Base-by-base conservation (phyloP, 2,888 invertebrate species). In the Phortica magna region DNA sequence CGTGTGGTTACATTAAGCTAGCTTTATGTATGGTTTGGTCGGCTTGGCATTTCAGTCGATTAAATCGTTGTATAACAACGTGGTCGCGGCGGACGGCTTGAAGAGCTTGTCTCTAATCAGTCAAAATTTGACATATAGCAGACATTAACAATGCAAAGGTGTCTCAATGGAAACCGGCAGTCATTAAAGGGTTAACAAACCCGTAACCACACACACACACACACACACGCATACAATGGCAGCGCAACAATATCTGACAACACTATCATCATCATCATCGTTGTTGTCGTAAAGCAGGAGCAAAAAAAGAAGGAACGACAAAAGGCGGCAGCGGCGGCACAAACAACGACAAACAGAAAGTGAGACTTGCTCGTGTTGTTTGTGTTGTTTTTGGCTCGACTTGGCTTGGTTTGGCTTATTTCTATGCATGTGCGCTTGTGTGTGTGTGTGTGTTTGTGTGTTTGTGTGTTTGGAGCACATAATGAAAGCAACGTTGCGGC, bases 401-500 rank as follows among this genome's bases (percentile, higher is more conserved):
- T 81, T 84, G 83, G 87, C 88, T 83, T 53, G 70, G 48, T 74
- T 57, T 41, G 61, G 19, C 74, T 71, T 81, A 81, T 19, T 55
- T 7, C 6, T 55, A 14, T 12, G 6, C 17, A 7, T 43, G 14
- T 61, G 70, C 70, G 65, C 55, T 17, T 64, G 12, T 64, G 55
- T 64, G 55, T 12, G 59, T 55, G 17, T 65, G 55, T 64, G 17
- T 64, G 53, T 61, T 64, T 10, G 57, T 53, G 17, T 64, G 53
- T 64, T 31, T 74, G 73, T 65, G 73, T 72, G 64, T 75, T 67
- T 67, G n/a, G 31, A 42, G 64, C 42, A 87, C 87, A 89, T 87
- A 88, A 89, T 89, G 89, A 87, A 87, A 83, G 85, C 84, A 87
- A 89, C 85, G 81, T 83, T 88, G 89, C 79, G 85, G 85, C 82